Base-by-base conservation (phyloP, 2,113 vertebrate species). In the Solea senegalensis region DNA sequence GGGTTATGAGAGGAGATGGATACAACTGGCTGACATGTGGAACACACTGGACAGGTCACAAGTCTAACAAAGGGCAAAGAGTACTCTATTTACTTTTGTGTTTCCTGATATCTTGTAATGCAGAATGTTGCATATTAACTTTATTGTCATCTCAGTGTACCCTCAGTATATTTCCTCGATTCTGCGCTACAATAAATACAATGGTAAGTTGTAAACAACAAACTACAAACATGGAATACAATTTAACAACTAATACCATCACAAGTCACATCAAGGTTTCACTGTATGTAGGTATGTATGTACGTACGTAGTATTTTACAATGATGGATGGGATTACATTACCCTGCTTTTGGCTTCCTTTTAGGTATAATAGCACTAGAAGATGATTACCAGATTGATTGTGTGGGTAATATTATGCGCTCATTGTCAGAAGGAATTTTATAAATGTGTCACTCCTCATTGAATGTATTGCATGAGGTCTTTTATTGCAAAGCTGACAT, bases 401-500 rank as follows among this genome's bases (percentile, higher is more conserved):
- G 60, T 62, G 27, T 21, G 56, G 73, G 76, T 85, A 57, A 86
- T 74, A 51, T 56, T 63, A 34, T 43, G 50, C 6, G 13, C 70
- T 59, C 46, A 69, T 80, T 87, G 65, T 87, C 73, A n/a, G 40
- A 43, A 65, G 34, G 57, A 83, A 84, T 28, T 45, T 63, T 64
- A 75, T 46, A 72, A 68, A 69, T 50, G 58, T 63, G 74, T 79
- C 56, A 9, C 63, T 66, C 15, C 66, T 74, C 60, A 57, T 82
- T 50, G 40, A 84, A 83, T 73, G 64, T 74, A 69, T 84, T 69
- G 61, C 72, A 51, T 39, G 9, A 56, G 64, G 69, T 82, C 72
- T 79, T 89, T 85, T 74, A 87, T 65, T 86, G 80, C 71, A 63
- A 68, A 76, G 61, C 78, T 70, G 76, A 87, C 87, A 80, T 87